Evolutionary conservation across 2,888 invertebrate species (phyloP).

Genomic region (Tenthredo notha): DNA sequence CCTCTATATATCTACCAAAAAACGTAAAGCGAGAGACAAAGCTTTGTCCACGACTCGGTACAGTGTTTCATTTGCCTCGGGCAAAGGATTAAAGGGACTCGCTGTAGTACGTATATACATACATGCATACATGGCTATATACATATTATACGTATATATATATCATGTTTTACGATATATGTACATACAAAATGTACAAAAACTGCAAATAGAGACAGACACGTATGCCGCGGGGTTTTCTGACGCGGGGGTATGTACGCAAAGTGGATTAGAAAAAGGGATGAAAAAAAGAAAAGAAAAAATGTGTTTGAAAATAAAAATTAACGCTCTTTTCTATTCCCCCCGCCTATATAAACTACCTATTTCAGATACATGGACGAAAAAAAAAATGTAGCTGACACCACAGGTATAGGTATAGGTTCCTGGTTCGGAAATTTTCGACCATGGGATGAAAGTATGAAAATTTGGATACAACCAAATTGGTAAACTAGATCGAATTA

Average conservation of each 20-base stretch:
- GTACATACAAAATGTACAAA: not conserved
- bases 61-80: slow-evolving; percentile 68
- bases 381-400: too few relatives aligned
- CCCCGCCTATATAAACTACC: too few relatives aligned
- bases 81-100: slow-evolving; percentile 70
- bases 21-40: slow-evolving; percentile 17
- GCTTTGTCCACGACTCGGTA: slow-evolving; percentile 35
- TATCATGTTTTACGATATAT: not conserved
- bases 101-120: slow-evolving; percentile 54
- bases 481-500: too few relatives aligned
- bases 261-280: not conserved
- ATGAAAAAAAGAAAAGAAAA: not conserved
- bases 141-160: slow-evolving; percentile 40
- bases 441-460: too few relatives aligned
- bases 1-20: not conserved
- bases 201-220: not conserved
- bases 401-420: too few relatives aligned
- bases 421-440: too few relatives aligned
- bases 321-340: not conserved
- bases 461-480: too few relatives aligned
- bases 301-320: not conserved
- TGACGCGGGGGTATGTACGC: not conserved
- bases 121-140: not conserved
- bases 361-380: too few relatives aligned
- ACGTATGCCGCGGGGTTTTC: not conserved